Conservation (phyloP, 2,113 vertebrate genomes). For the Tinamus guttatus region DNA sequence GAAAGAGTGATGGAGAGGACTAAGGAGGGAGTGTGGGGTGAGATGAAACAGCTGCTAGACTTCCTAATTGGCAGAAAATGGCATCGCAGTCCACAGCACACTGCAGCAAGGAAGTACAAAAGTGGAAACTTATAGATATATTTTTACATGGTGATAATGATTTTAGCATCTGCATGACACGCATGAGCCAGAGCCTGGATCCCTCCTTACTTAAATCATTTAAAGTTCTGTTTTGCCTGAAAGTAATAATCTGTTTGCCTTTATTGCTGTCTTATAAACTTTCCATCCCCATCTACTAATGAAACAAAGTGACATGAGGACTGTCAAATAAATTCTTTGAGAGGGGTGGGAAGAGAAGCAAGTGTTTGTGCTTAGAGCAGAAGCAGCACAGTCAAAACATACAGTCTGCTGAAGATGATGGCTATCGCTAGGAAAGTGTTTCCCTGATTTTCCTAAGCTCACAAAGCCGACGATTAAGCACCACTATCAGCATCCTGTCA, state of each 20-base stretch:
- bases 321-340: constrained; percentile 23
- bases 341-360: background rate
- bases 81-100: background rate
- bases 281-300: constrained; percentile 48
- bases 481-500: accelerated
- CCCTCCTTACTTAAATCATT: background rate
- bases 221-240: constrained; percentile 18
- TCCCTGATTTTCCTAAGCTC: background rate
- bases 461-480: background rate
- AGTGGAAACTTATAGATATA: constrained; percentile 32
- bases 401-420: background rate
- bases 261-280: constrained; percentile 62
- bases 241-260: constrained; percentile 54
- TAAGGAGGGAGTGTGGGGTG: background rate
- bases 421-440: background rate
- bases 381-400: background rate
- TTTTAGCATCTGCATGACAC: constrained; percentile 58
- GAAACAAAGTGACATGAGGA: constrained; percentile 35
- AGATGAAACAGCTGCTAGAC: constrained; percentile 26
- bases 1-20: background rate
- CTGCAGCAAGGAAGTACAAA: background rate
- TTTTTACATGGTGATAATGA: constrained; percentile 57
- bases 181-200: constrained; percentile 31
- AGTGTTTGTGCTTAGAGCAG: background rate
- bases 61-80: background rate